phyloP scores from a whole-genome alignment of 64 coral and sea anemone species.

The Actinia tenebrosa region DNA sequence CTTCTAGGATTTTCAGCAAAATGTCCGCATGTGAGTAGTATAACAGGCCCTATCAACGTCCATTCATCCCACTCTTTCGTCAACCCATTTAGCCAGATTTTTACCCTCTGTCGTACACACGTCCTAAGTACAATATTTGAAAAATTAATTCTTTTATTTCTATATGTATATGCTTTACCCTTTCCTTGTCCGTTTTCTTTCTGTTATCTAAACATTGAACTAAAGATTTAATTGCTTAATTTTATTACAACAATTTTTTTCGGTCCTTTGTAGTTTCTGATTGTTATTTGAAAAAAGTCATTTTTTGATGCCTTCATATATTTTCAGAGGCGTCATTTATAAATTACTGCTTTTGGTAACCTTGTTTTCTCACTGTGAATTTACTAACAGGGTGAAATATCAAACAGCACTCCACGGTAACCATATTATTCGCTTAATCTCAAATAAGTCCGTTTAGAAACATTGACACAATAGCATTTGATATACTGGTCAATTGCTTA shows the following conservation, averaged over 20 bases:
- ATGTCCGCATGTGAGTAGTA: constrained; percentile 1
- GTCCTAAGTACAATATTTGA: neutral
- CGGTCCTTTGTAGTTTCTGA: neutral
- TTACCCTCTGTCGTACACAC: neutral
- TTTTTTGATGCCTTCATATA: neutral
- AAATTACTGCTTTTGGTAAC: neutral
- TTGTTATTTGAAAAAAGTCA: neutral
- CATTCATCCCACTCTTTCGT: neutral
- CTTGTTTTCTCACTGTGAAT: neutral
- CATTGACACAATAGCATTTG: neutral
- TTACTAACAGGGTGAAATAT: neutral
- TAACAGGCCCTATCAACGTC: neutral
- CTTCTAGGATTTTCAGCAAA: neutral
- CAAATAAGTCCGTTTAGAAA: neutral
- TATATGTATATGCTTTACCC: neutral
- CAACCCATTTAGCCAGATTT: neutral
- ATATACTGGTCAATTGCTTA: neutral
- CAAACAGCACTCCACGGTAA: neutral
- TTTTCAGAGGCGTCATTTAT: neutral
- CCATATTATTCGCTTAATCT: neutral
- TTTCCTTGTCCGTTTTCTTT: neutral
- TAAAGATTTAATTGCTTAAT: neutral
- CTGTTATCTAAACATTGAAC: neutral
- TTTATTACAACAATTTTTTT: neutral
- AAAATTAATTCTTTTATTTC: neutral